A percentile compares a stretch with the other conserved stretches of the same genome.
These are phyloP conservation scores for Drosophila simulans DNA, from an alignment of 1,140 invertebrate species.

Conservation along the genomic window DNA sequence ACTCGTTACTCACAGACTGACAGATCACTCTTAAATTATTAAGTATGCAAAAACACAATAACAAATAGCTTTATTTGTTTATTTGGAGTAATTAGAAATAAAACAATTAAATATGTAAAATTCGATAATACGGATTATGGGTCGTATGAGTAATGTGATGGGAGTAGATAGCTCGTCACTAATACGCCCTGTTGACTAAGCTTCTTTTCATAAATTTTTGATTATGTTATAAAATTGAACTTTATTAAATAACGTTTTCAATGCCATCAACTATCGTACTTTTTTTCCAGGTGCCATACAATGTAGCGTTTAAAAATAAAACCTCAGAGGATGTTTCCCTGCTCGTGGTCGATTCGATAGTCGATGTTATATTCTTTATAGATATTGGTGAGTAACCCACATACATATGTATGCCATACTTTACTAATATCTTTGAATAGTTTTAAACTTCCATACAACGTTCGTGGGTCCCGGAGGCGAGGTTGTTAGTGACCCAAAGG, in stretches of 20 bases:
- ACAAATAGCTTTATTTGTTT: too few relatives aligned
- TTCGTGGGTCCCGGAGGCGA: conserved; percentile 99
- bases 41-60: too few relatives aligned
- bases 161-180: background rate
- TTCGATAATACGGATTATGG: background rate
- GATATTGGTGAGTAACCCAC: conserved; percentile 89
- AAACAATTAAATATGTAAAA: too few relatives aligned
- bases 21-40: background rate
- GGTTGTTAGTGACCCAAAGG: conserved; percentile 98
- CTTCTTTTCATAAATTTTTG: background rate
- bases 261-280: background rate
- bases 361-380: conserved; percentile 99
- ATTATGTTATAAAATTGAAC: too few relatives aligned
- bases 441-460: conserved; percentile 99
- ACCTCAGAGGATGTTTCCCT: conserved; percentile 99
- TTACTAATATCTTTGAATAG: conserved; percentile 70
- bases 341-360: conserved; percentile 98
- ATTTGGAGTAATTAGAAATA: too few relatives aligned
- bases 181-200: background rate
- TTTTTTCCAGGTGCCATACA: conserved; percentile 92
- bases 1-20: background rate
- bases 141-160: conserved; percentile 3
- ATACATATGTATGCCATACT: too few relatives aligned
- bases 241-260: too few relatives aligned
- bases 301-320: conserved; percentile 99